phyloP scores from a whole-genome alignment of 2,113 vertebrate genomes.

The Chionomys nivalis region DNA sequence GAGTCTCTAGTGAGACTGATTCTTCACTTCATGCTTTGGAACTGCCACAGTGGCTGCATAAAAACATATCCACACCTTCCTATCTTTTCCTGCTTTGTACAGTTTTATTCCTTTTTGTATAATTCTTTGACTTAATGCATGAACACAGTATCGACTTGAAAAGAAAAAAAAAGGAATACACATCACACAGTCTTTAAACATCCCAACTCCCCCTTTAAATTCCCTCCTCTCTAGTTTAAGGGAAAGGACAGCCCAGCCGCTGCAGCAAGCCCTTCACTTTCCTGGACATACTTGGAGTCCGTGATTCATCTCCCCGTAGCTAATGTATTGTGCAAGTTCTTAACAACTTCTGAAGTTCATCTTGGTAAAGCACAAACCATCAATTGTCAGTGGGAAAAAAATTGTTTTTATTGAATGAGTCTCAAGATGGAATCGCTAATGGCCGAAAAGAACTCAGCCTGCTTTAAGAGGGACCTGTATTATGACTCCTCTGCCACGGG shows the following conservation, averaged over 20 bases:
- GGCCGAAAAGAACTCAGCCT: slow-evolving; percentile 8
- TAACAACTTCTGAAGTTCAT: slow-evolving; percentile 54
- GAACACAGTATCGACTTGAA: background rate
- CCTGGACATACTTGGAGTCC: background rate
- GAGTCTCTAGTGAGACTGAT: background rate
- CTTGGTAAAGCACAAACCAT: slow-evolving; percentile 53
- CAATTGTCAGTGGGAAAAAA: slow-evolving; percentile 46
- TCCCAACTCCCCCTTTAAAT: background rate
- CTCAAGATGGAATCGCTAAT: slow-evolving; percentile 57
- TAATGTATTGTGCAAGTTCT: slow-evolving; percentile 45
- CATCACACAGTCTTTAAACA: background rate
- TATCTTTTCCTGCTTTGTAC: background rate
- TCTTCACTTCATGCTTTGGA: background rate
- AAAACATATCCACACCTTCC: background rate
- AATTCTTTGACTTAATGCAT: background rate
- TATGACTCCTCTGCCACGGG: background rate
- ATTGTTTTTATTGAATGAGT: slow-evolving; percentile 43
- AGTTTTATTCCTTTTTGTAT: background rate
- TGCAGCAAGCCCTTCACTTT: background rate
- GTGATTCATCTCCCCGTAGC: background rate
- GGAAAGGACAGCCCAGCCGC: background rate
- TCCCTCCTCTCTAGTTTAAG: background rate
- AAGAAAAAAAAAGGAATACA: background rate
- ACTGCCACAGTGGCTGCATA: background rate
- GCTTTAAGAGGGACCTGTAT: slow-evolving; percentile 9